Percentiles rank a stretch among this genome's conserved stretches.
phyloP scores from a whole-genome alignment of 2,113 vertebrate genomes.

The Rhizomys pruinosus region DNA sequence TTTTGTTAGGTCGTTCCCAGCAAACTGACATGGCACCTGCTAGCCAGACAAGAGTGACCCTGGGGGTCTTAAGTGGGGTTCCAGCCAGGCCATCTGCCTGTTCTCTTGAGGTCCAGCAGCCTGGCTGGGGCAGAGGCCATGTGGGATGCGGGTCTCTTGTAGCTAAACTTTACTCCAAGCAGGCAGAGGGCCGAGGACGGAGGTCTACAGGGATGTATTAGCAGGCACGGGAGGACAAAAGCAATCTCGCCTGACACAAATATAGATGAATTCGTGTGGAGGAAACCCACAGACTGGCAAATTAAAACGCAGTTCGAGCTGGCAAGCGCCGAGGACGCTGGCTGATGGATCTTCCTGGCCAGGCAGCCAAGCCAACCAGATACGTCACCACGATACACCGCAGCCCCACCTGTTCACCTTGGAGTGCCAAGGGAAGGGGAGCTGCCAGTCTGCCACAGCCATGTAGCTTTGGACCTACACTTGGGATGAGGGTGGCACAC shows the following conservation, averaged over 20 bases:
- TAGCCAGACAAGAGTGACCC: not conserved
- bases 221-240: constrained; percentile 75
- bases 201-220: constrained; percentile 52
- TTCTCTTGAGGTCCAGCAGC: not conserved
- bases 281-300: constrained; percentile 81
- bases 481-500: rapidly evolving
- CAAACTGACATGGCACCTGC: not conserved
- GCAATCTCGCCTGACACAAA: constrained; percentile 81
- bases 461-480: rapidly evolving
- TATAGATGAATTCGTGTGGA: constrained; percentile 79
- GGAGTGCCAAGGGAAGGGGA: rapidly evolving
- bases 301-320: constrained; percentile 80
- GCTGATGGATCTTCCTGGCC: constrained; percentile 85
- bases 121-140: rapidly evolving
- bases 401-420: constrained; percentile 64
- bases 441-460: constrained; percentile 56
- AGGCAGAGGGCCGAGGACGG: not conserved
- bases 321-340: constrained; percentile 56
- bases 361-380: constrained; percentile 79
- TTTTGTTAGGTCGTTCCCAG: rapidly evolving
- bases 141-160: not conserved
- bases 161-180: not conserved
- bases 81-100: not conserved
- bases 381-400: constrained; percentile 83
- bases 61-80: not conserved